These are phyloP conservation scores for Lycocerus yunnanus DNA, from an alignment of 2,888 invertebrate species.

Conservation along the genomic window DNA sequence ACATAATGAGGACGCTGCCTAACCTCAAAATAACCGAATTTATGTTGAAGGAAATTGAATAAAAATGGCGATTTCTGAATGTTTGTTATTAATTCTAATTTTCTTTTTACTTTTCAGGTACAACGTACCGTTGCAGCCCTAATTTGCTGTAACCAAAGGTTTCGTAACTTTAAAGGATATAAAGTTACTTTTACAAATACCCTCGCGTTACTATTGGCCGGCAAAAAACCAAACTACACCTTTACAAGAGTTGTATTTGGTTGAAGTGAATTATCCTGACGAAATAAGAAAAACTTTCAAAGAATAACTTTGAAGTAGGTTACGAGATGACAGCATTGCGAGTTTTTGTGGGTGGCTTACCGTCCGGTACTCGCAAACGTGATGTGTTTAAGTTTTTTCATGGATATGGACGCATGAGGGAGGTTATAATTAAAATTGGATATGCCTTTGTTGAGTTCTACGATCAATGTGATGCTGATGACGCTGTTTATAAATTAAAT, in stretches of 20 bases:
- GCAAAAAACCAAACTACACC: conserved; percentile 59
- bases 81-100: conserved; percentile 21
- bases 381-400: conserved; percentile 83
- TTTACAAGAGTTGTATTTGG: conserved; percentile 74
- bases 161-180: conserved; percentile 67
- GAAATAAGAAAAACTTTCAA: conserved; percentile 58
- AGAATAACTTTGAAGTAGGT: conserved; percentile 33
- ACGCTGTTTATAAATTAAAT: conserved; percentile 98
- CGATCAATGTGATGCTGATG: conserved; percentile 97
- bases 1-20: conserved; percentile 49
- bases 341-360: conserved; percentile 79
- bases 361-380: conserved; percentile 75
- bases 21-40: conserved; percentile 48
- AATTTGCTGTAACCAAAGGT: conserved; percentile 65
- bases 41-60: conserved; percentile 50
- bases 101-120: conserved; percentile 63
- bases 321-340: conserved; percentile 69
- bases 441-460: conserved; percentile 95
- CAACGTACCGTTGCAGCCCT: conserved; percentile 76
- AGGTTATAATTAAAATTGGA: conserved; percentile 80
- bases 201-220: conserved; percentile 72
- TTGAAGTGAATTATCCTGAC: conserved; percentile 70
- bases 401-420: conserved; percentile 77
- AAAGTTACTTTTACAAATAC: conserved; percentile 77
- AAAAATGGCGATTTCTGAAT: conserved; percentile 48